Conservation (phyloP, 2,797 vertebrate species). For the Pipistrellus pipistrellus region DNA sequence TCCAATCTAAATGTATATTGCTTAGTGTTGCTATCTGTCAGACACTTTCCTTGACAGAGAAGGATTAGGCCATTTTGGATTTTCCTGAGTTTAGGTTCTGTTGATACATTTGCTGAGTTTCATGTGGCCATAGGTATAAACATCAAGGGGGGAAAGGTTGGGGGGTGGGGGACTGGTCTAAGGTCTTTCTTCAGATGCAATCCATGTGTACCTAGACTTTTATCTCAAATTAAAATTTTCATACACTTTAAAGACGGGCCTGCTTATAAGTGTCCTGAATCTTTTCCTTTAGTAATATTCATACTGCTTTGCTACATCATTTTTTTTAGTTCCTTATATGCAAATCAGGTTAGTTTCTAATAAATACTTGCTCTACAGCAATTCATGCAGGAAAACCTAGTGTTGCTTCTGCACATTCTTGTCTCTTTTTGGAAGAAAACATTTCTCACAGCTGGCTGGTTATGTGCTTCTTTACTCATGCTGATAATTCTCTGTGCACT, state of each 20-base stretch:
- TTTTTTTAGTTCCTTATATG: constrained; percentile 9
- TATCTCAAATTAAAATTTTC: constrained; percentile 2
- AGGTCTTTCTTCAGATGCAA: neutral
- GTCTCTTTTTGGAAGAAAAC: neutral
- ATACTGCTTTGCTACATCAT: neutral
- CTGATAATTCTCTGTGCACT: neutral
- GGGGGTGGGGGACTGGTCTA: neutral
- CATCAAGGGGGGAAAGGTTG: neutral
- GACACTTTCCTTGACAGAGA: neutral
- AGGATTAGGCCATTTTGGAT: neutral
- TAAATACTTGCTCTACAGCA: neutral
- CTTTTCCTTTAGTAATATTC: neutral
- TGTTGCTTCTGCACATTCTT: neutral
- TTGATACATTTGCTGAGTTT: neutral
- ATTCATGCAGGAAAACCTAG: neutral
- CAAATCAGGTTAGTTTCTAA: neutral
- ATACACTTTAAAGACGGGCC: neutral
- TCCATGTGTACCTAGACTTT: neutral
- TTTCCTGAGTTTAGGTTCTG: neutral
- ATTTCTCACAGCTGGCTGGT: constrained; percentile 2
- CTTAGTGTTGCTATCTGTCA: neutral
- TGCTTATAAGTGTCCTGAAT: constrained; percentile 25
- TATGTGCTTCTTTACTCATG: neutral
- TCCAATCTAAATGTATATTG: neutral
- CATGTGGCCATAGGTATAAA: constrained; percentile 5